A percentile compares a stretch with the other conserved stretches of the same genome.
Conservation (phyloP, 2,888 invertebrate species). For the Melieria picta region DNA sequence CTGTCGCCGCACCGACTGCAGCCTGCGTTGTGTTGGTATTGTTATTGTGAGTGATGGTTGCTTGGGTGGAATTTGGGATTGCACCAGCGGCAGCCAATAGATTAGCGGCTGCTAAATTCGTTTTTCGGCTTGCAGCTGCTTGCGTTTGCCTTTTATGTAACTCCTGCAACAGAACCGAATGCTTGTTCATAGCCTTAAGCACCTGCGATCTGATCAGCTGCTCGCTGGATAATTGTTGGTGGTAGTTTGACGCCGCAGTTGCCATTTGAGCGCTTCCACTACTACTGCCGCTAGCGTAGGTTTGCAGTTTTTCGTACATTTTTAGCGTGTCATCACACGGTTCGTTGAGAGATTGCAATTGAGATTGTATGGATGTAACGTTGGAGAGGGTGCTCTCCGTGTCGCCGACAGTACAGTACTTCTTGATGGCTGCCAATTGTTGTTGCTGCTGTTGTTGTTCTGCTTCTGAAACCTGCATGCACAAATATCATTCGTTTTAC, state of each 20-base stretch:
- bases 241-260: constrained; percentile 30
- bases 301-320: constrained; percentile 43
- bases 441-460: constrained; percentile 47
- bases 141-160: constrained; percentile 52
- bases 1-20: constrained; percentile 30
- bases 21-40: neutral
- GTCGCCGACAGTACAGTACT: constrained; percentile 49
- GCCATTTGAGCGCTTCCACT: constrained; percentile 41
- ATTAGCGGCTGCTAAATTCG: constrained; percentile 11
- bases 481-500: too few species aligned
- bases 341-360: constrained; percentile 64
- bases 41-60: constrained; percentile 26
- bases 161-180: constrained; percentile 55
- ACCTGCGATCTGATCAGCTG: constrained; percentile 49
- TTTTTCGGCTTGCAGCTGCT: constrained; percentile 13
- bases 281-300: constrained; percentile 39
- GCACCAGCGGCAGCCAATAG: constrained; percentile 23
- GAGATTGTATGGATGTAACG: constrained; percentile 65
- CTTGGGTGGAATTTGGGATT: constrained; percentile 28
- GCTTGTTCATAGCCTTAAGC: constrained; percentile 55
- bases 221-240: constrained; percentile 36
- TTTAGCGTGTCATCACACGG: constrained; percentile 50
- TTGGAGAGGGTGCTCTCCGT: constrained; percentile 65
- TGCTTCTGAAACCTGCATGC: constrained; percentile 56
- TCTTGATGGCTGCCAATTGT: constrained; percentile 49